Conservation (phyloP, 2,888 invertebrate genomes). For the Acrobasis repandana region DNA sequence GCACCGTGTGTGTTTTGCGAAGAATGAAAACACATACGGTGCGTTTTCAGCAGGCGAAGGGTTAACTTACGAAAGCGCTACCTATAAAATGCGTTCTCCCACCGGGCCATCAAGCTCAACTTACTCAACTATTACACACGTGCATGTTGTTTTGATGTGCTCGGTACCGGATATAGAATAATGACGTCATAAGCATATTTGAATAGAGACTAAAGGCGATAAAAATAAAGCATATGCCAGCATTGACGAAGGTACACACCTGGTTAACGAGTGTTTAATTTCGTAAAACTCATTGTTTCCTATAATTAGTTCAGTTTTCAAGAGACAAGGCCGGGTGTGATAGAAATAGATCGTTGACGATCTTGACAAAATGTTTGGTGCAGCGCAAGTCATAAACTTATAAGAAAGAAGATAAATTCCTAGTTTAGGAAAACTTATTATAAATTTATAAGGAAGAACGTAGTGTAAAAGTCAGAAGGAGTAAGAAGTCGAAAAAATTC, state of each 20-base stretch:
- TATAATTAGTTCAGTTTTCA: conserved; percentile 36
- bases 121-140: neutral
- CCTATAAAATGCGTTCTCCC: no score
- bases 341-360: conserved; percentile 30
- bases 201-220: neutral
- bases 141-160: neutral
- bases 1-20: no score
- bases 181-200: neutral
- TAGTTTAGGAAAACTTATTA: neutral
- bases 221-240: neutral
- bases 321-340: conserved; percentile 35
- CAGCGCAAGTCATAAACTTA: conserved; percentile 33
- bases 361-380: conserved; percentile 34
- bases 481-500: no score
- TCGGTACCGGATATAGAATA: neutral
- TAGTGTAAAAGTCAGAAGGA: no score
- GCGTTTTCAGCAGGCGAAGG: no score
- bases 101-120: neutral
- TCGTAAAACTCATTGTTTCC: conserved; percentile 45
- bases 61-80: no score
- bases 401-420: conserved; percentile 4
- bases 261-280: conserved; percentile 37
- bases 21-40: no score
- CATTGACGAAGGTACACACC: conserved; percentile 38
- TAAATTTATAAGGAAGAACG: no score